A percentile compares a stretch with the other conserved stretches of the same genome.
phyloP scores from a whole-genome alignment of 2,888 invertebrate genomes.

The Leptopterna dolabrata region DNA sequence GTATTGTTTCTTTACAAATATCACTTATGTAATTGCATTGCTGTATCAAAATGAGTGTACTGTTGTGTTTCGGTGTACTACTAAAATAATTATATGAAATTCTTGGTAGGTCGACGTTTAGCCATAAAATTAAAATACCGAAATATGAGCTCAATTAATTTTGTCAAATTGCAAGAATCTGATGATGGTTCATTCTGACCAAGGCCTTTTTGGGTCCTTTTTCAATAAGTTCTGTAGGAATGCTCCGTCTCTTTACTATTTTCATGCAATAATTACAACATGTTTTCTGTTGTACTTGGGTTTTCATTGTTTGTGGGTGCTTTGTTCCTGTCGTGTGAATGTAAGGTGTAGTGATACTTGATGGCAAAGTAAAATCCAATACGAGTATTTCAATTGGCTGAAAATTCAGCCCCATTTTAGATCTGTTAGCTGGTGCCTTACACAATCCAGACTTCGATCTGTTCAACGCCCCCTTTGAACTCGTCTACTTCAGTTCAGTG shows the following conservation, averaged over 20 bases:
- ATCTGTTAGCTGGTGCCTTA: too few relatives aligned
- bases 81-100: slow-evolving; percentile 1
- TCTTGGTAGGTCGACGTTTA: background rate
- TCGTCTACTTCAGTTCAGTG: too few relatives aligned
- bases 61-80: slow-evolving; percentile 24
- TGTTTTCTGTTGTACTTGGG: too few relatives aligned
- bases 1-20: slow-evolving; percentile 49
- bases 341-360: too few relatives aligned
- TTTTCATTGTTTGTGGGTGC: too few relatives aligned
- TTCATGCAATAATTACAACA: too few relatives aligned
- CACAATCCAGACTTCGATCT: too few relatives aligned
- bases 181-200: background rate
- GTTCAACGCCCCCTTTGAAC: too few relatives aligned
- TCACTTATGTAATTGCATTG: slow-evolving; percentile 18
- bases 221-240: background rate
- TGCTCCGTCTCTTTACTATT: background rate
- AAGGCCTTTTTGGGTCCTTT: background rate
- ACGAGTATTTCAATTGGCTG: too few relatives aligned
- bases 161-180: background rate
- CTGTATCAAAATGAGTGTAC: slow-evolving; percentile 22
- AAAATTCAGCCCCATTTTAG: too few relatives aligned
- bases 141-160: background rate
- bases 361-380: too few relatives aligned
- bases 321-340: too few relatives aligned
- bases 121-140: background rate